Base-by-base conservation (phyloP, 2,888 invertebrate species). In the Athrips mouffetella region DNA sequence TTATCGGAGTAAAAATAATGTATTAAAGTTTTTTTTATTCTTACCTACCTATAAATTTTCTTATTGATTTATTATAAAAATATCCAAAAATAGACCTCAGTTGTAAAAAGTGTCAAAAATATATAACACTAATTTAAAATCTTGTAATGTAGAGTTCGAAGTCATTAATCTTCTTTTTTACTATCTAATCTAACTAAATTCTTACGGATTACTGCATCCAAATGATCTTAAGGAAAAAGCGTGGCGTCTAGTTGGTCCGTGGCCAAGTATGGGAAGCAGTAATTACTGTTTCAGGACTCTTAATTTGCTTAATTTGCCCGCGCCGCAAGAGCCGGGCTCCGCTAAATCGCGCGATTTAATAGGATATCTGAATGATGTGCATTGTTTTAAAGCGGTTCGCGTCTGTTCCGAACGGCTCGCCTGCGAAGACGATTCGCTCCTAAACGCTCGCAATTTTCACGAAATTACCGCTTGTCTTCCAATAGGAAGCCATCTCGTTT, bases 301-400 rank as follows among this genome's bases (percentile, higher is more conserved):
- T 85, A 84, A 88, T 87, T 87, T 84, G 82, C 82, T 80, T 85
- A 86, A 88, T 87, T 84, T 80, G 76, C 78, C 76, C 76, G 65
- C 74, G 69, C 73, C 73, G 20, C 37, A 7, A 39, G 39, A 35
- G 6, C 23, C 64, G 67, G 67, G 69, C 37, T 37, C 37, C 72
- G 76, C 77, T 80, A 80, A 83, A 82, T 82, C 81, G 76, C 67
- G 65, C 75, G 72, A 73, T 80, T 83, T 82, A 87, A 84, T 84
- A 78, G 82, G 73, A 76, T 77, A 79, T 82, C 76, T 76, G 80
- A 83, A 82, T 77, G 80, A 83, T 74, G 74, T 71, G 77, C 80
- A 82, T 83, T 83, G 80, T 83, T 82, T 79, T 73, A 72, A 73
- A 76, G 72, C 70, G 76, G 70, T 73, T 76, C 67, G 69, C 68